Percentiles rank a stretch among this genome's conserved stretches.
These are phyloP conservation scores for Ctenodactylus gundi DNA, from an alignment of 2,113 vertebrate species.

Conservation along the genomic window DNA sequence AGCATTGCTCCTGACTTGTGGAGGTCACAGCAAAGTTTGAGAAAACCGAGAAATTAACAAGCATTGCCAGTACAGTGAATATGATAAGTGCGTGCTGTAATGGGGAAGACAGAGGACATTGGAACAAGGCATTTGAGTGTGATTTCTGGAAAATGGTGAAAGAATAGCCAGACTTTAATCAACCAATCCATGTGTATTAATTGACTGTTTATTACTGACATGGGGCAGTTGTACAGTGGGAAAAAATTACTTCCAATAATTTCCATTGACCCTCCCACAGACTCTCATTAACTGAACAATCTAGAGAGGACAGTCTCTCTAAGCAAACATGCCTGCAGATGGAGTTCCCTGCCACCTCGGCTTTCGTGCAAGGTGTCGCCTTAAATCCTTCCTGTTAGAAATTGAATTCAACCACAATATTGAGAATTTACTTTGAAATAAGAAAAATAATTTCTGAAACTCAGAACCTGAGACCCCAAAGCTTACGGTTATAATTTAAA, in stretches of 20 bases:
- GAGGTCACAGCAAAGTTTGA: neutral
- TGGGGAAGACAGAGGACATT: neutral
- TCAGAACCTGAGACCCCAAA: neutral
- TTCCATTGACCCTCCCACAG: neutral
- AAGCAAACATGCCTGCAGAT: neutral
- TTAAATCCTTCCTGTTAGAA: neutral
- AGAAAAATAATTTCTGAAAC: neutral
- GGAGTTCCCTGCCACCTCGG: neutral
- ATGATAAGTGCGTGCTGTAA: neutral
- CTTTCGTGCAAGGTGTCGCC: neutral
- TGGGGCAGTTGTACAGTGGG: neutral
- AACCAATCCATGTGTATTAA: neutral
- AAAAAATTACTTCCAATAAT: neutral
- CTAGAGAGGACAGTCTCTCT: neutral
- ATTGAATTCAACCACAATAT: neutral
- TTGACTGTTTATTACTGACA: neutral
- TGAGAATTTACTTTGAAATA: neutral
- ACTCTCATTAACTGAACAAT: neutral
- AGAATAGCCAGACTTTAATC: neutral
- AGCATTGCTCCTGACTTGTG: neutral
- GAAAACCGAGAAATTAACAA: neutral
- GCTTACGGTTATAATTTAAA: constrained; percentile 10
- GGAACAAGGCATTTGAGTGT: neutral
- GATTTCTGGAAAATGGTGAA: neutral
- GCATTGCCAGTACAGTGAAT: neutral